Conservation (phyloP, 1,140 invertebrate species). For the Hyposmocoma kahamanoa region DNA sequence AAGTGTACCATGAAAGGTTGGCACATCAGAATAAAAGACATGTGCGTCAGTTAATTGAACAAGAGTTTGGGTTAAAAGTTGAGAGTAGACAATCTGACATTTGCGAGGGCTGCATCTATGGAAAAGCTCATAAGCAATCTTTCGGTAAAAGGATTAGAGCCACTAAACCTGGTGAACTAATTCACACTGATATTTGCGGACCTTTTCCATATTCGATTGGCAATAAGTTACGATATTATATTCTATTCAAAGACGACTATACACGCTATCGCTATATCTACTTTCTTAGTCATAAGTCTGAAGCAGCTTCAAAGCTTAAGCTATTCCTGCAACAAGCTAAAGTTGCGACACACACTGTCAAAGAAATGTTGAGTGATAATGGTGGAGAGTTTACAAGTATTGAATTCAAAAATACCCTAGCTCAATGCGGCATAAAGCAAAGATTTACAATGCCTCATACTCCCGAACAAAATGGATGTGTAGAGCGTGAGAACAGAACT, state of each 20-base stretch:
- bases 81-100: conserved; percentile 2
- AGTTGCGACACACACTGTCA: conserved; percentile 1
- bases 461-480: conserved; percentile 35
- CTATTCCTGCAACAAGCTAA: conserved; percentile 3
- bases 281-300: conserved; percentile 7
- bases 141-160: conserved; percentile 16
- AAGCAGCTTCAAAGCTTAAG: background rate
- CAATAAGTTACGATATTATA: conserved; percentile 6
- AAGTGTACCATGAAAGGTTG: conserved; percentile 5
- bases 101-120: conserved; percentile 16
- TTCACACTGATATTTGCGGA: conserved; percentile 10
- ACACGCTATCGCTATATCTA: conserved; percentile 2
- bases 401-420: conserved; percentile 28
- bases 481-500: conserved; percentile 32
- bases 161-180: conserved; percentile 13
- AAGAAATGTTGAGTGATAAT: conserved; percentile 28
- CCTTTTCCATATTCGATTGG: background rate
- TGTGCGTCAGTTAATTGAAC: background rate
- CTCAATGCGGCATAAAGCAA: conserved; percentile 24
- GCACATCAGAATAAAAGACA: conserved; percentile 1
- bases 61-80: conserved; percentile 6
- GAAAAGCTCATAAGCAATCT: conserved; percentile 15
- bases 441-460: conserved; percentile 35
- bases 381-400: conserved; percentile 38
- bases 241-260: conserved; percentile 13